phyloP scores from a whole-genome alignment of 37 sponge, comb jelly and placozoan genomes.

The Spongilla lacustris region DNA sequence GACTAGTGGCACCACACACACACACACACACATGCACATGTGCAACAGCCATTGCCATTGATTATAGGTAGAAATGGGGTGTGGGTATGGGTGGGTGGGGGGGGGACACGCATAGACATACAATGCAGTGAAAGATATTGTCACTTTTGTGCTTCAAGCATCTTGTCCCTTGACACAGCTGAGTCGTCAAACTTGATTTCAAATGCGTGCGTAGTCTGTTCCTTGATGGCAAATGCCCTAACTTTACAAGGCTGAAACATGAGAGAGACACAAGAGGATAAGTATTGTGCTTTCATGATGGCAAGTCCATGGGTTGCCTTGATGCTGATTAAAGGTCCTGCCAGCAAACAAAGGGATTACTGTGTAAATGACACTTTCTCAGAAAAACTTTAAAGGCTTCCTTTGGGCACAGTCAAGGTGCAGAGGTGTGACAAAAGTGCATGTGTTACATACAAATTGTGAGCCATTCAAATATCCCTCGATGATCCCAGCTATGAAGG shows the following conservation, averaged over 20 bases:
- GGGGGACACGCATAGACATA: neutral
- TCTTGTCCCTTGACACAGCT: conserved; percentile 69
- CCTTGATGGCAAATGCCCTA: conserved; percentile 60
- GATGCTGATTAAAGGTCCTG: too few species aligned
- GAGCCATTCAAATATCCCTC: conserved; percentile 86
- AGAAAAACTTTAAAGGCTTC: too few species aligned
- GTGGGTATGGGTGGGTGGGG: neutral
- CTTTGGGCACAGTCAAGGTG: too few species aligned
- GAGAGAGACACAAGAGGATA: neutral
- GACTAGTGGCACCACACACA: neutral
- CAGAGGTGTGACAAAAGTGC: too few species aligned
- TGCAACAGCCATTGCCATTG: neutral
- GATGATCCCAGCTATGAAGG: conserved; percentile 91
- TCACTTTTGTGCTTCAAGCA: conserved; percentile 59
- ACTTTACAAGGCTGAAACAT: conserved; percentile 61
- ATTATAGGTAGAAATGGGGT: neutral
- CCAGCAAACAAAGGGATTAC: too few species aligned
- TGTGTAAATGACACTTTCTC: too few species aligned
- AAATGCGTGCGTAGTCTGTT: conserved; percentile 70
- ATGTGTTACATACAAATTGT: conserved; percentile 78
- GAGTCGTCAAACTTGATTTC: conserved; percentile 89
- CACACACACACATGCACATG: neutral
- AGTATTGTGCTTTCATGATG: too few species aligned
- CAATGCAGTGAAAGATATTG: neutral
- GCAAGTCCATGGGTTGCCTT: too few species aligned